Evolutionary conservation across 2,888 invertebrate species (phyloP).

Genomic region (Mycalesis mineus): DNA sequence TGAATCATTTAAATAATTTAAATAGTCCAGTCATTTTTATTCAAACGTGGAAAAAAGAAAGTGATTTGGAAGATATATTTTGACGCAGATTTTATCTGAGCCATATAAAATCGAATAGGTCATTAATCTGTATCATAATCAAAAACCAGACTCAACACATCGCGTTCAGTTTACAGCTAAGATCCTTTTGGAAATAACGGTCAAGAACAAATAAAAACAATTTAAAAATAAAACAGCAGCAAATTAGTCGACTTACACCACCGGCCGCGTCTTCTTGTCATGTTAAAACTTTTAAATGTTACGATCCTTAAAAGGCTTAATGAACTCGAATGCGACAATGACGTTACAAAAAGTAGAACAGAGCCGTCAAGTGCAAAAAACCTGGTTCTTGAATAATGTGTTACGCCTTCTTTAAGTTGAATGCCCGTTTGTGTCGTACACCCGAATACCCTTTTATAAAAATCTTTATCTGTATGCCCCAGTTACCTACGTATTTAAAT

Average conservation of each 20-base stretch:
- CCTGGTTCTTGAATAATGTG: conserved; percentile 35
- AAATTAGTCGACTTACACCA: conserved; percentile 26
- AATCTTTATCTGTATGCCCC: conserved; percentile 38
- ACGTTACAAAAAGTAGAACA: conserved; percentile 46
- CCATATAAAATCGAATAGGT: too few species aligned
- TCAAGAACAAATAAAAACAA: conserved; percentile 12
- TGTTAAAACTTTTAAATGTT: conserved; percentile 30
- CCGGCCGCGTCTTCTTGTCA: conserved; percentile 20
- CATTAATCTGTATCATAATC: neutral
- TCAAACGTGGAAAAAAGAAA: too few species aligned
- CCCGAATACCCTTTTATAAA: conserved; percentile 34
- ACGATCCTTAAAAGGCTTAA: conserved; percentile 33
- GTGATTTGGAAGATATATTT: too few species aligned
- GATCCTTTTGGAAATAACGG: conserved; percentile 6
- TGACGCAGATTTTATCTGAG: too few species aligned
- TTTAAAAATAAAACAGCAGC: conserved; percentile 15
- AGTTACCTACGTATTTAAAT: conserved; percentile 21
- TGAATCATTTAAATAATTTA: too few species aligned
- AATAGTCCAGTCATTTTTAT: too few species aligned
- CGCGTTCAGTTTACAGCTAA: conserved; percentile 5
- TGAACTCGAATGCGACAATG: conserved; percentile 38
- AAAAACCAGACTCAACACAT: conserved; percentile 6
- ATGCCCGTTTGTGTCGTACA: conserved; percentile 42
- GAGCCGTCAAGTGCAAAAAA: conserved; percentile 45
- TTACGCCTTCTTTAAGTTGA: conserved; percentile 51